A percentile compares a stretch with the other conserved stretches of the same genome.
Conservation (phyloP, 2,888 invertebrate genomes). For the Mamestra brassicae region DNA sequence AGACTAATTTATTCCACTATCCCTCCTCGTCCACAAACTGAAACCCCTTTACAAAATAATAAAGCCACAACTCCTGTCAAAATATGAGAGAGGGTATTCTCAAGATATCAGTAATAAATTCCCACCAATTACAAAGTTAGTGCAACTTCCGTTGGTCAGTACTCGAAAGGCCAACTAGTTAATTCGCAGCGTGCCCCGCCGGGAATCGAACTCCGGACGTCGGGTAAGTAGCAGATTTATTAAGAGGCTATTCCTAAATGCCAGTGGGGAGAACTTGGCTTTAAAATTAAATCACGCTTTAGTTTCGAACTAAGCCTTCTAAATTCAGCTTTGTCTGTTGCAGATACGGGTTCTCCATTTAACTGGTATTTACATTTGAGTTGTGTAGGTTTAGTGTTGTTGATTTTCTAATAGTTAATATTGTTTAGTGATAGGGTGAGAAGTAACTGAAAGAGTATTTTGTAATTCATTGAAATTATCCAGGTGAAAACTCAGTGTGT, state of each 20-base stretch:
- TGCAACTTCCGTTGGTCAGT: conserved; percentile 82
- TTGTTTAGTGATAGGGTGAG: conserved; percentile 5
- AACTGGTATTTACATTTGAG: conserved; percentile 67
- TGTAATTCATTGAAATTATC: background rate
- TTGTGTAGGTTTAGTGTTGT: conserved; percentile 41
- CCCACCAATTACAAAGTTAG: conserved; percentile 78
- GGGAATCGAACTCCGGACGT: conserved; percentile 87
- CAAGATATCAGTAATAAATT: conserved; percentile 77
- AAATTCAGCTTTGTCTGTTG: conserved; percentile 79
- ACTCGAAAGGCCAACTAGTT: conserved; percentile 81
- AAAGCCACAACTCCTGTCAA: conserved; percentile 53
- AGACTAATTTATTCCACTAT: conserved; percentile 35
- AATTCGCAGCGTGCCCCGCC: conserved; percentile 82
- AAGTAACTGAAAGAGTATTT: background rate
- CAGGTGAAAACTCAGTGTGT: background rate
- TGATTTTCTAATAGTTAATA: conserved; percentile 15
- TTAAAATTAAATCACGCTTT: conserved; percentile 88
- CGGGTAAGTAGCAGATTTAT: conserved; percentile 88
- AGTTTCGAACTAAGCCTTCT: conserved; percentile 83
- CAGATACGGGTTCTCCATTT: conserved; percentile 73
- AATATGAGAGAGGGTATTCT: conserved; percentile 66
- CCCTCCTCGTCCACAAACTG: conserved; percentile 23
- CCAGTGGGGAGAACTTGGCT: conserved; percentile 76
- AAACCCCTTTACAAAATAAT: conserved; percentile 52
- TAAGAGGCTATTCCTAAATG: conserved; percentile 85